A percentile compares a stretch with the other conserved stretches of the same genome.
Conservation (phyloP, 2,888 invertebrate genomes). For the Petrolisthes manimaculis region DNA sequence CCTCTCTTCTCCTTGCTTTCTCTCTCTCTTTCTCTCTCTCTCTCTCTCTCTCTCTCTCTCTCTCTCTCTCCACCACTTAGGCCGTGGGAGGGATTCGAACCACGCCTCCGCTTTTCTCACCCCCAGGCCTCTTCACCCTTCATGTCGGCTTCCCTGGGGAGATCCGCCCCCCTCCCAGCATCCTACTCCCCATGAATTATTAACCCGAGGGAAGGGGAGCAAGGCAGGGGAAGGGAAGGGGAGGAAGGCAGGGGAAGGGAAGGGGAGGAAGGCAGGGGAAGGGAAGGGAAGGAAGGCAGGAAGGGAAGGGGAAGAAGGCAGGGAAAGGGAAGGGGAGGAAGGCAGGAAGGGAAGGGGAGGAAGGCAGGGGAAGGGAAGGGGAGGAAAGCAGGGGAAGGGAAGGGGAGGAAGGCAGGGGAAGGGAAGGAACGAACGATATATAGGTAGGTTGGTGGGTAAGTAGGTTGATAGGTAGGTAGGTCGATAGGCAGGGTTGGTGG, state of each 20-base stretch:
- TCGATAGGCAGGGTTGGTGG: neutral
- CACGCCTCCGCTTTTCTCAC: neutral
- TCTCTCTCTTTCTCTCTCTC: neutral
- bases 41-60: neutral
- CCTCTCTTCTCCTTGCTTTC: neutral
- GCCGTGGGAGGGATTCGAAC: neutral
- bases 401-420: neutral
- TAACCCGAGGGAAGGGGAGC: neutral
- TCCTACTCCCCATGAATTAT: neutral
- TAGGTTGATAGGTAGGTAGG: no score
- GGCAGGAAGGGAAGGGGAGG: neutral
- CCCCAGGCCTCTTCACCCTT: neutral
- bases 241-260: neutral
- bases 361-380: neutral
- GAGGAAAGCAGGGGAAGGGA: neutral
- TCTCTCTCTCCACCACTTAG: neutral
- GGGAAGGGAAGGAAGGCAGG: neutral
- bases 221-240: neutral
- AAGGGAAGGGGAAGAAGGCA: conserved; percentile 21
- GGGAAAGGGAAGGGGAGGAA: conserved; percentile 8
- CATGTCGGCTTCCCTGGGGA: neutral
- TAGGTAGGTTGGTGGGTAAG: neutral
- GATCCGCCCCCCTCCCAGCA: neutral
- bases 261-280: neutral
- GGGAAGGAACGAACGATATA: neutral